Evolutionary conservation across 2,888 invertebrate species (phyloP).

Genomic region (Phaedon cochleariae): DNA sequence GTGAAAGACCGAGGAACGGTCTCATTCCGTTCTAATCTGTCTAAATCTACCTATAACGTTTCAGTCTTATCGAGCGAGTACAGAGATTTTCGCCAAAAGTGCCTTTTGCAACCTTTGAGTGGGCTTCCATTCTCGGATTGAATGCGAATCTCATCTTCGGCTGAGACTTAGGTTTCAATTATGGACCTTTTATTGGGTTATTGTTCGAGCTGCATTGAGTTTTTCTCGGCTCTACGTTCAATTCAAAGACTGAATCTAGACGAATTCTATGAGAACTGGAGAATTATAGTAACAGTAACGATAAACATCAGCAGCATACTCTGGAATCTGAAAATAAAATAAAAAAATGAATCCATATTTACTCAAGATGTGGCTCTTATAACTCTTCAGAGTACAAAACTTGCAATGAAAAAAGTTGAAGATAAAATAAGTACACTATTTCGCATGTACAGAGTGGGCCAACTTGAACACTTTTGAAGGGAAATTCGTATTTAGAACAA

Average conservation of each 20-base stretch:
- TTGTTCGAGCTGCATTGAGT: constrained; percentile 17
- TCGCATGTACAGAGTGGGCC: no score
- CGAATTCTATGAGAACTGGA: no score
- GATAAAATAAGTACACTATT: no score
- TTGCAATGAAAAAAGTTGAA: no score
- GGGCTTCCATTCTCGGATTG: constrained; percentile 36
- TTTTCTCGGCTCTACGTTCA: not conserved
- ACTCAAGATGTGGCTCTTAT: no score
- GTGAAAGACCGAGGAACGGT: constrained; percentile 24
- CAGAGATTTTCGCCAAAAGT: constrained; percentile 54
- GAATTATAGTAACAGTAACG: no score
- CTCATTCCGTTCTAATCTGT: constrained; percentile 55
- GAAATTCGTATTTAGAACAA: no score
- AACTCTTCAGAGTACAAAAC: no score
- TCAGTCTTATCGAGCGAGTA: constrained; percentile 55
- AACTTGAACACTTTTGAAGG: no score
- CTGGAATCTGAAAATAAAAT: no score
- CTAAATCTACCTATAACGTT: constrained; percentile 59
- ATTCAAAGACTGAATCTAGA: not conserved
- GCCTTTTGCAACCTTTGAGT: constrained; percentile 46
- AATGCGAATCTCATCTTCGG: constrained; percentile 44
- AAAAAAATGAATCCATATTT: no score
- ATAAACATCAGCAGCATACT: no score
- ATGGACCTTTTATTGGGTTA: constrained; percentile 35
- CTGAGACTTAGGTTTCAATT: constrained; percentile 47